Conservation (phyloP, 2,113 vertebrate species). For the Antechinus stuartii region DNA sequence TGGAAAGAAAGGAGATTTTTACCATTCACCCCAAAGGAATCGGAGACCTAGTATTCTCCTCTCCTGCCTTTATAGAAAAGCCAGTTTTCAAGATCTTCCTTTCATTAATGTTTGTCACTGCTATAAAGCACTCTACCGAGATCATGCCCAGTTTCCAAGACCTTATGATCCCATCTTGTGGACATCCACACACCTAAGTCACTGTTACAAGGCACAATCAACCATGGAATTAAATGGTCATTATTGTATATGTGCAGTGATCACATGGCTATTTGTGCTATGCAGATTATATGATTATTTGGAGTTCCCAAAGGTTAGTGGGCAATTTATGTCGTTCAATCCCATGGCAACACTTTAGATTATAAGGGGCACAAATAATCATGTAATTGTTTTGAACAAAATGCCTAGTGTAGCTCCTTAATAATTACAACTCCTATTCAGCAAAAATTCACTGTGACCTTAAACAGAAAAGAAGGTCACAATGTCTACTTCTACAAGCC, state of each 20-base stretch:
- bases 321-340: slow-evolving; percentile 13
- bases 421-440: slow-evolving; percentile 13
- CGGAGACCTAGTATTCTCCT: neutral
- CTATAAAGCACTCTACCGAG: neutral
- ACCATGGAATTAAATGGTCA: slow-evolving; percentile 2
- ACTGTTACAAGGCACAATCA: slow-evolving; percentile 3
- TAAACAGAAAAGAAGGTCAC: neutral
- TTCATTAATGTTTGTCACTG: neutral
- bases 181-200: neutral
- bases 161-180: neutral
- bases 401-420: slow-evolving; percentile 3
- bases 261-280: neutral
- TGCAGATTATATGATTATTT: slow-evolving; percentile 26
- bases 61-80: neutral
- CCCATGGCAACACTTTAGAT: slow-evolving; percentile 8
- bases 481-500: neutral
- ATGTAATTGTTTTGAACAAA: slow-evolving; percentile 17
- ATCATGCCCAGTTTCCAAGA: neutral
- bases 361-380: slow-evolving; percentile 21
- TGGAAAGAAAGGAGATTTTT: neutral
- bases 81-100: neutral
- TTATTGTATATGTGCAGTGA: neutral
- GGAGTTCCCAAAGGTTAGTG: slow-evolving; percentile 13
- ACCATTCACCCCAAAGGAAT: neutral
- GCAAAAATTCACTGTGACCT: slow-evolving; percentile 3